Conservation (phyloP, 2,888 invertebrate species). For the Agrochola lota region DNA sequence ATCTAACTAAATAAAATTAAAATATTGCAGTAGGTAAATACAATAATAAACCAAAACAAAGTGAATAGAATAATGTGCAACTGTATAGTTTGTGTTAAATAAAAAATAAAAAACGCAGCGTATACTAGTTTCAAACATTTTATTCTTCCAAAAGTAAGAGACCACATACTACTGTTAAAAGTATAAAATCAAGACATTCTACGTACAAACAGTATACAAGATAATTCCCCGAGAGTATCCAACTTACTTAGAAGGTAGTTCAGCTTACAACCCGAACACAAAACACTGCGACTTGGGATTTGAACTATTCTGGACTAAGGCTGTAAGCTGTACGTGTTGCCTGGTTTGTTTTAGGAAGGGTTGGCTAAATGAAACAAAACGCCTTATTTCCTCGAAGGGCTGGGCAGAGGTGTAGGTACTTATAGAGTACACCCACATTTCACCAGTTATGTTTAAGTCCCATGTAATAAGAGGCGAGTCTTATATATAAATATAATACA, state of each 20-base stretch:
- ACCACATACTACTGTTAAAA: not conserved
- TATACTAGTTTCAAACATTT: not conserved
- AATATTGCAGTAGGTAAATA: not conserved
- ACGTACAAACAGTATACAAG: not conserved
- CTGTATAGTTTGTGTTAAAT: not conserved
- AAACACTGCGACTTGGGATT: constrained; percentile 43
- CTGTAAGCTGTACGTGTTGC: constrained; percentile 18
- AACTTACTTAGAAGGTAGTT: constrained; percentile 25
- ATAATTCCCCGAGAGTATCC: constrained; percentile 32
- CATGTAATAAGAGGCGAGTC: too few relatives aligned
- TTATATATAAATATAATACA: too few relatives aligned
- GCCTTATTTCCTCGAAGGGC: too few relatives aligned
- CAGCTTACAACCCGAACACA: constrained; percentile 36
- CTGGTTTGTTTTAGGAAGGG: not conserved
- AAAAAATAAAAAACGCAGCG: too few relatives aligned
- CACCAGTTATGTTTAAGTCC: too few relatives aligned
- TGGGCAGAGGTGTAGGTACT: too few relatives aligned
- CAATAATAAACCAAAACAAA: not conserved
- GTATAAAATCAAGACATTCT: not conserved
- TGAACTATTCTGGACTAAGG: constrained; percentile 23
- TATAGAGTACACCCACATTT: too few relatives aligned
- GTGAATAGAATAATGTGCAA: not conserved
- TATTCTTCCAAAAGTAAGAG: not conserved
- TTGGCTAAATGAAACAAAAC: not conserved
- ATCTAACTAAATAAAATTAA: not conserved